Evolutionary conservation across 2,797 vertebrate genomes (phyloP).

Genomic region (Poeciliopsis paucimaculata): DNA sequence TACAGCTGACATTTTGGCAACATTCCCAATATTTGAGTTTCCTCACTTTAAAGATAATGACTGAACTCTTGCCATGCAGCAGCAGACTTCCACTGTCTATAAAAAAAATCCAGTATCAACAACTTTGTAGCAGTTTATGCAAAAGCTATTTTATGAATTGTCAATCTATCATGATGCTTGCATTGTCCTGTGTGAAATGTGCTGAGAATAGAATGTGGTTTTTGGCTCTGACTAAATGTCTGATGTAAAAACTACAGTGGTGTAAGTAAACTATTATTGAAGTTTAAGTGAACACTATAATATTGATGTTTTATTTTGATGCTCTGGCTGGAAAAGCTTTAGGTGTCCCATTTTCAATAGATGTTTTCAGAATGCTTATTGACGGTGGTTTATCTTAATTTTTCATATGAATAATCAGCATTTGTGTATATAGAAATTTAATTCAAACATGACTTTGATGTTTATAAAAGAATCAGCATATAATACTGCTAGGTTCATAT

Average conservation of each 20-base stretch:
- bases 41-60: background rate
- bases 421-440: background rate
- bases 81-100: background rate
- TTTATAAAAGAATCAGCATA: background rate
- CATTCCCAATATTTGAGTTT: background rate
- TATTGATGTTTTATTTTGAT: background rate
- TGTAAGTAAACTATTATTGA: background rate
- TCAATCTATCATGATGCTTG: background rate
- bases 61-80: background rate
- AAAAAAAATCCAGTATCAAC: background rate
- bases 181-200: background rate
- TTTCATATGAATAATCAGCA: background rate
- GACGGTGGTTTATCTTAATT: background rate
- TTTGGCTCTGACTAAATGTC: too few species aligned
- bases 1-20: background rate
- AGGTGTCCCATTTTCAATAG: background rate
- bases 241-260: background rate
- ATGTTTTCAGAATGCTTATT: background rate
- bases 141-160: background rate
- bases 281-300: background rate
- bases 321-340: background rate
- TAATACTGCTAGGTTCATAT: background rate
- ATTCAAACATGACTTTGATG: background rate
- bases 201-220: background rate
- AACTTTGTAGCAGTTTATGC: background rate